Conservation (phyloP, 1,140 invertebrate species). For the Rhagoletis pomonella region DNA sequence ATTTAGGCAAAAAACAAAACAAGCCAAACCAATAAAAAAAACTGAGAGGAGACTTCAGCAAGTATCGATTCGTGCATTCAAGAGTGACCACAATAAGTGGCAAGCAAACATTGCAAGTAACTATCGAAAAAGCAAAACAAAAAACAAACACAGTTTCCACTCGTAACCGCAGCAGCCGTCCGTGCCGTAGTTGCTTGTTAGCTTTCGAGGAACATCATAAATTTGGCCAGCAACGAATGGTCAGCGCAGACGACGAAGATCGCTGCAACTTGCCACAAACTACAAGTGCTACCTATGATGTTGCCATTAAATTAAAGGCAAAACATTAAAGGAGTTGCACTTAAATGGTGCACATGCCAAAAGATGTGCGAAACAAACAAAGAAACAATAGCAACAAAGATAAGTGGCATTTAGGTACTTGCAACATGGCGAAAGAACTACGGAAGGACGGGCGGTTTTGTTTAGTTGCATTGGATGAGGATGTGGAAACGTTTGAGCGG, state of each 20-base stretch:
- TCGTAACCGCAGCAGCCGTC: not conserved
- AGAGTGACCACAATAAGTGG: not conserved
- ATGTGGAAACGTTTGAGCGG: not conserved
- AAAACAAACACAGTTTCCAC: not conserved
- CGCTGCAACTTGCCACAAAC: conserved; percentile 16
- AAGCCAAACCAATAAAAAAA: not conserved
- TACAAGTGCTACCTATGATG: conserved; percentile 37
- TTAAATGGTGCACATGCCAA: conserved; percentile 18
- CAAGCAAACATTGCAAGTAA: conserved; percentile 11
- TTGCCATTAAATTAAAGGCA: conserved; percentile 42
- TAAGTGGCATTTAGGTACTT: conserved; percentile 41
- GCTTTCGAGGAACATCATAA: conserved; percentile 23
- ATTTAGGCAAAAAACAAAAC: not conserved
- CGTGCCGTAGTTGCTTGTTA: not conserved
- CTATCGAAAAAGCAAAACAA: not conserved
- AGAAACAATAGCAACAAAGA: not conserved
- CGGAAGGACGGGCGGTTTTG: not conserved
- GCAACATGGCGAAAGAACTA: conserved; percentile 25
- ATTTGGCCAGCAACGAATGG: conserved; percentile 5
- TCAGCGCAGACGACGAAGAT: not conserved
- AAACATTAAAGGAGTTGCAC: conserved; percentile 44
- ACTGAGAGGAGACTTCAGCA: not conserved
- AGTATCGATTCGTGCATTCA: not conserved
- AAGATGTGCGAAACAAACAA: not conserved
- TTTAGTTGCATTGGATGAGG: not conserved